Evolutionary conservation across 2,888 invertebrate species (phyloP).

Genomic region (Formica aserva): DNA sequence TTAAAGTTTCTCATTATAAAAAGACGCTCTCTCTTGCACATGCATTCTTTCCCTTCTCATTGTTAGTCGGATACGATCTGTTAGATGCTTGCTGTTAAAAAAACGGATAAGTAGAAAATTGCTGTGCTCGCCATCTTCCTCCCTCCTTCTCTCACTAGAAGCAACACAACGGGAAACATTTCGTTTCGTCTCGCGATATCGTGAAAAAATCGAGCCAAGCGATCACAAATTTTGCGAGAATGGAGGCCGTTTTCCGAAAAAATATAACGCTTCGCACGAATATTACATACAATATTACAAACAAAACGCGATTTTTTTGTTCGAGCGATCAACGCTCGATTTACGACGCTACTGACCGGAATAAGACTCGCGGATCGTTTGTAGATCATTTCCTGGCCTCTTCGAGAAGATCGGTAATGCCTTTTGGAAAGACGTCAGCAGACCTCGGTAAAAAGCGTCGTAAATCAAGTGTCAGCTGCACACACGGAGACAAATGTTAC

Average conservation of each 20-base stretch:
- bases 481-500: constrained; percentile 55
- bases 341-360: constrained; percentile 43
- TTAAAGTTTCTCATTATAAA: constrained; percentile 11
- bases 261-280: background rate
- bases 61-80: constrained; percentile 34
- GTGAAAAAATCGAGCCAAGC: constrained; percentile 6
- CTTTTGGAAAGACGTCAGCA: background rate
- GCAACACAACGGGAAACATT: constrained; percentile 24
- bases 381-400: background rate
- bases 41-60: constrained; percentile 34
- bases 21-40: constrained; percentile 39
- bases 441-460: constrained; percentile 42
- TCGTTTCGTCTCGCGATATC: constrained; percentile 6
- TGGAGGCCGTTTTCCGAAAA: background rate
- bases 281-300: background rate
- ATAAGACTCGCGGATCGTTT: background rate
- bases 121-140: constrained; percentile 34
- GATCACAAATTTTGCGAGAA: background rate
- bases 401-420: background rate
- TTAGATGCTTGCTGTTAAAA: constrained; percentile 39
- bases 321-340: constrained; percentile 49
- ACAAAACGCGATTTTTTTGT: background rate
- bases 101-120: constrained; percentile 47
- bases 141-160: constrained; percentile 12
- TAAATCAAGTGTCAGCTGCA: constrained; percentile 63